These are phyloP conservation scores for Mixornis gularis DNA, from an alignment of 2,113 vertebrate genomes.

Conservation along the genomic window DNA sequence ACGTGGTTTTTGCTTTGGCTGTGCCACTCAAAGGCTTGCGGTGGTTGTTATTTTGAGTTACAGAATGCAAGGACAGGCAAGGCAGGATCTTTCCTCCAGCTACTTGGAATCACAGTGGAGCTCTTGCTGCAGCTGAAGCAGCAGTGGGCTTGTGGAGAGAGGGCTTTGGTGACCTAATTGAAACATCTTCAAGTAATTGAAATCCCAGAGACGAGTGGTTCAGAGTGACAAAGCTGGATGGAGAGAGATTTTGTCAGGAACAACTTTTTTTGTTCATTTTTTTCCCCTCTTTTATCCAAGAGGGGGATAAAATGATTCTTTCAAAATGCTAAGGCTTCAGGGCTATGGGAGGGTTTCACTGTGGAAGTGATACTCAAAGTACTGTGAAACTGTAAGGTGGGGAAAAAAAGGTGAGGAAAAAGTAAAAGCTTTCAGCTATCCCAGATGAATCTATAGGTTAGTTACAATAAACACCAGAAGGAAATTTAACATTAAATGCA, in stretches of 20 bases:
- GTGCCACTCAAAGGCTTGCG: not conserved
- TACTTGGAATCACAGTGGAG: not conserved
- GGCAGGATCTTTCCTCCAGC: not conserved
- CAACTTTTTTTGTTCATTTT: not conserved
- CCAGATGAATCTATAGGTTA: not conserved
- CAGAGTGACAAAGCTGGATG: not conserved
- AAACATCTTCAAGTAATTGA: not conserved
- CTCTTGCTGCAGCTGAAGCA: not conserved
- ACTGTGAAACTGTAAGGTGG: rapidly evolving
- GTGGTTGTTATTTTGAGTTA: not conserved
- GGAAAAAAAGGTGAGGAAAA: not conserved
- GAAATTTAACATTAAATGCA: not conserved
- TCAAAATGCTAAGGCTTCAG: not conserved
- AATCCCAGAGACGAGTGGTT: not conserved
- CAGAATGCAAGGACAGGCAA: not conserved
- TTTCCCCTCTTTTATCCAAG: not conserved
- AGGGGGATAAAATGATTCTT: not conserved
- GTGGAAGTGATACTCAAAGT: not conserved
- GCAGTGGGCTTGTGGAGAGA: not conserved
- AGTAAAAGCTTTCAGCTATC: not conserved
- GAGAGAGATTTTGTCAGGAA: not conserved
- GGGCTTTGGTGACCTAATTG: not conserved
- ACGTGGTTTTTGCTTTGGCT: not conserved
- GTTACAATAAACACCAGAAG: not conserved
- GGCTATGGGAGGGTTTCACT: not conserved